A percentile compares a stretch with the other conserved stretches of the same genome.
These are phyloP conservation scores for Prochilodus magdalenae DNA, from an alignment of 2,113 vertebrate species.

Conservation along the genomic window DNA sequence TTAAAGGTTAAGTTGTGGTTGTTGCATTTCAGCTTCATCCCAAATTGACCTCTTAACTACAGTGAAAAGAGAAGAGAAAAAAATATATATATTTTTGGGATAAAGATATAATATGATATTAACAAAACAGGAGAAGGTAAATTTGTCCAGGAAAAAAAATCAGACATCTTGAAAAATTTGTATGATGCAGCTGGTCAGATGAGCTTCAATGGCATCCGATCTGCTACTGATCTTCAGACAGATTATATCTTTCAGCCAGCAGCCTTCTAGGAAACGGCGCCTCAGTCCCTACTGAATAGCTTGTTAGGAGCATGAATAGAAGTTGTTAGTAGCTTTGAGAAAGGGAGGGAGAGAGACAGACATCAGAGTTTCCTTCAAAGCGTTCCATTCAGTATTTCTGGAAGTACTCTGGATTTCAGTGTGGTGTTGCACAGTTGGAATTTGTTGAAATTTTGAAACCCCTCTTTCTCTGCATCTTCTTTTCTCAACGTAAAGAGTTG, in stretches of 20 bases:
- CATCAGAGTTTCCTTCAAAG: neutral
- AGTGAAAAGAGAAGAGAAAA: neutral
- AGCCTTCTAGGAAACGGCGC: neutral
- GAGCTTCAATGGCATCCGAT: neutral
- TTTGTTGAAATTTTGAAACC: neutral
- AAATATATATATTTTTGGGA: neutral
- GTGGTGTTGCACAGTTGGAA: neutral
- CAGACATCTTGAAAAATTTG: neutral
- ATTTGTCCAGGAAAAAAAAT: neutral
- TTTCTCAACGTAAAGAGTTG: neutral
- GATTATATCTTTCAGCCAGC: slow-evolving; percentile 5
- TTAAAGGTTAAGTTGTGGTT: slow-evolving; percentile 2
- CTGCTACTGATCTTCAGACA: slow-evolving; percentile 5
- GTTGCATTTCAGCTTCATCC: neutral
- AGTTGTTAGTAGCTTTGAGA: neutral
- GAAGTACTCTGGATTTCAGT: neutral
- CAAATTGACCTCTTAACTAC: neutral
- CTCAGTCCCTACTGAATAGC: neutral
- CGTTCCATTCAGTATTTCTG: neutral
- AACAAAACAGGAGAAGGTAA: neutral
- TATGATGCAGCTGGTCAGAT: neutral
- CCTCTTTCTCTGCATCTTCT: neutral
- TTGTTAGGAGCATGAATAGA: slow-evolving; percentile 3
- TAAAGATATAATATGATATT: neutral
- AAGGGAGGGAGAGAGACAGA: neutral